Base-by-base conservation (phyloP, 2,888 invertebrate species). In the Beris morrisii region DNA sequence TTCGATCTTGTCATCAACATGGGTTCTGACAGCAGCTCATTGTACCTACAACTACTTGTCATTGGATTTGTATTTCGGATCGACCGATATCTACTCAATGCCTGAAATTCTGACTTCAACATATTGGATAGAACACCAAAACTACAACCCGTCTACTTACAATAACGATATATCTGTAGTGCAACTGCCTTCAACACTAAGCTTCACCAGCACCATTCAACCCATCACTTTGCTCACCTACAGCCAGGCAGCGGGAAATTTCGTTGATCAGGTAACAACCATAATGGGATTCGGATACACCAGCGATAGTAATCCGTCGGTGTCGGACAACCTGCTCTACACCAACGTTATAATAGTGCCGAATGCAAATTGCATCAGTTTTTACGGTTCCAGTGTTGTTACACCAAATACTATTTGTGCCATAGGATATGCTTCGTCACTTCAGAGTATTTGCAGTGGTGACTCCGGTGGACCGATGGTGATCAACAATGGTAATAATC, bases 241-340 rank as follows among this genome's bases (percentile, higher is more conserved):
- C 15, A 45, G 43, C 2, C 67, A 71, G 66, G 44, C 71, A 9
- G 72, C 71, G 67, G 72, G 67, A 61, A 72, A 74, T 66, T 79
- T 76, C 69, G 75, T 58, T 3, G 77, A 77, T 12, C 67, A 67
- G 3, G 72, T 71, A 65, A 79, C 76, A 4, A 71, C 73, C 6
- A 78, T 80, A 6, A 76, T 78, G 3, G 81, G 81, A 38, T 81
- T 76, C 71, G 81, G 81, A 28, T 74, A 73, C 46, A 77, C 76
- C 12, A 74, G 75, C 12, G 79, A 79, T 69, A 56, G 78, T 22
- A 64, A 67, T n/a, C 48, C 52, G 15, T 53, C 57, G 13, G 55
- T 69, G 5, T 67, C 69, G 6, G 32, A 55, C 30, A 53, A 58
- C 46, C 54, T 69, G 46, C 30, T 65, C 28, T 69, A 61, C 46